Percentiles rank a stretch among this genome's conserved stretches.
Conservation (phyloP, 2,797 vertebrate species). For the Cryptoprocta ferox region DNA sequence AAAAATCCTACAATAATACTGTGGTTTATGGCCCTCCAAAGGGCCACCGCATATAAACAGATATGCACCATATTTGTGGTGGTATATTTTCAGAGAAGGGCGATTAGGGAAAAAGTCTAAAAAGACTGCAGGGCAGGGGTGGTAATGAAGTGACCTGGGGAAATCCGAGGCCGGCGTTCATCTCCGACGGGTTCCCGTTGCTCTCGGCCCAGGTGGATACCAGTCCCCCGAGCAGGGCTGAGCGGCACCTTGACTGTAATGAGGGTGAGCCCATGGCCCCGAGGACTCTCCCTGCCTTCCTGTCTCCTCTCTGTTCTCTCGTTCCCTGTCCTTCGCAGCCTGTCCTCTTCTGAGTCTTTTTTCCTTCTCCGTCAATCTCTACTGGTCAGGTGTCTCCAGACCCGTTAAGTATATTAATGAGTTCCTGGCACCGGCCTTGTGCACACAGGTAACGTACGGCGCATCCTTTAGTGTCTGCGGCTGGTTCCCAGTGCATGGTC, state of each 20-base stretch:
- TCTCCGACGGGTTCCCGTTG: accelerated
- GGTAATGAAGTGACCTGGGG: not conserved
- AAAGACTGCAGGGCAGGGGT: not conserved
- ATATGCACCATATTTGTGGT: accelerated
- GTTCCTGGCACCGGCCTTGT: conserved; percentile 97
- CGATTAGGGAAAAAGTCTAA: accelerated
- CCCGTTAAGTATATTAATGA: conserved; percentile 99
- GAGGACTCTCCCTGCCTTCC: too few relatives aligned
- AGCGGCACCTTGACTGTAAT: accelerated
- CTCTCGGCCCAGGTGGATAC: accelerated
- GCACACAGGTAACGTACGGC: conserved; percentile 95
- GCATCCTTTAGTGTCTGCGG: conserved; percentile 68
- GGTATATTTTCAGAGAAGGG: not conserved
- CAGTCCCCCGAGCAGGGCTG: accelerated
- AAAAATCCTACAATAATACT: accelerated
- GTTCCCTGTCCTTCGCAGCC: not conserved
- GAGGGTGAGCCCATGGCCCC: not conserved
- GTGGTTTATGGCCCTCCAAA: not conserved
- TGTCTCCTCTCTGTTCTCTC: not conserved
- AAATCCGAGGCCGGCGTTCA: accelerated
- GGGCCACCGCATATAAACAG: not conserved
- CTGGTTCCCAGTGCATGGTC: conserved; percentile 86
- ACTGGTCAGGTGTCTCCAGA: conserved; percentile 96
- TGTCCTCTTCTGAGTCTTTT: conserved; percentile 72
- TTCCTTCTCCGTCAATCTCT: conserved; percentile 78